phyloP scores from a whole-genome alignment of 2,888 invertebrate species.

The Bimastos eiseni region DNA sequence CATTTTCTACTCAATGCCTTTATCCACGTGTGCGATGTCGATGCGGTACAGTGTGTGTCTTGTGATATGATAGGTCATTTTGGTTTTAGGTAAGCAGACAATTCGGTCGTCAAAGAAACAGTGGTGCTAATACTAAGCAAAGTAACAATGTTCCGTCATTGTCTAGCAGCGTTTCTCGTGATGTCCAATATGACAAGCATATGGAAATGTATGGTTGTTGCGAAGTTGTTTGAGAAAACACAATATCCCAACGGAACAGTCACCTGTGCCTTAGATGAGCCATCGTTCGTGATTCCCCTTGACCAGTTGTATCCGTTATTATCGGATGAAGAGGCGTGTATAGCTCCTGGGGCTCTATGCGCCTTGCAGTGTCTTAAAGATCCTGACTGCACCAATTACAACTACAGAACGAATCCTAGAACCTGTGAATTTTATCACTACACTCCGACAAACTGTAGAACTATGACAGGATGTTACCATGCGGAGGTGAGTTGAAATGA shows the following conservation, averaged over 20 bases:
- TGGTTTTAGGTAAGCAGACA: neutral
- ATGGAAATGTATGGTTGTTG: neutral
- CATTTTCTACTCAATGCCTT: too few relatives aligned
- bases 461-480: neutral
- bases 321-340: neutral
- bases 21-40: too few relatives aligned
- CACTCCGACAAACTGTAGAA: neutral
- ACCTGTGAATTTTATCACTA: slow-evolving; percentile 72
- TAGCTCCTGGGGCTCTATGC: neutral
- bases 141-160: neutral
- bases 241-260: neutral
- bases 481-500: neutral
- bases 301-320: neutral
- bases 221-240: neutral
- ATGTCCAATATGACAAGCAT: neutral
- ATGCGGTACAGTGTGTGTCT: too few relatives aligned
- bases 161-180: neutral
- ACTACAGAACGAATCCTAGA: slow-evolving; percentile 82
- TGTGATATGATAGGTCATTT: too few relatives aligned
- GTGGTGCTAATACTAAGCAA: too few relatives aligned
- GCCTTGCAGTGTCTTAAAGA: neutral
- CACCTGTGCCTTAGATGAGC: neutral
- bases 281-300: neutral
- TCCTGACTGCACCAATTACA: slow-evolving; percentile 72
- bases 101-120: neutral